Evolutionary conservation across 2,797 vertebrate genomes (phyloP).

Genomic region (Dendrocincla fuliginosa): DNA sequence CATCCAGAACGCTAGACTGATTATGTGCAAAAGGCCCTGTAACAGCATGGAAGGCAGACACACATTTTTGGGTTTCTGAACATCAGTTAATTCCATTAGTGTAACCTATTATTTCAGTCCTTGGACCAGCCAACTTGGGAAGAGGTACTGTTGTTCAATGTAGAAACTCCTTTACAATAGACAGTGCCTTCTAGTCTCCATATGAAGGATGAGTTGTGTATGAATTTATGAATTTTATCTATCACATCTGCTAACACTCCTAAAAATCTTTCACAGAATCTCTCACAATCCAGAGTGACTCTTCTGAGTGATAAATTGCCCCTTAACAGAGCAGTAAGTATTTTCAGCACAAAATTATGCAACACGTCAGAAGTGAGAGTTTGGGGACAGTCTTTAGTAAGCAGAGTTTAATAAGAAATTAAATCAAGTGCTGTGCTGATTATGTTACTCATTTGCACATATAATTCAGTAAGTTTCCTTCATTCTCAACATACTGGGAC

Average conservation of each 20-base stretch:
- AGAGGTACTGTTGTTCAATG: background rate
- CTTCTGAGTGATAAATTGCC: background rate
- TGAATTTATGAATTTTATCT: background rate
- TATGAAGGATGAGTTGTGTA: background rate
- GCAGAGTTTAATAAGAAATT: conserved; percentile 18
- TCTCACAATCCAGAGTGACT: background rate
- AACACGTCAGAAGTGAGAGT: background rate
- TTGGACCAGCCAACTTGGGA: background rate
- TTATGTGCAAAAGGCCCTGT: background rate
- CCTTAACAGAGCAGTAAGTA: background rate
- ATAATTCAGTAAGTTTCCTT: background rate
- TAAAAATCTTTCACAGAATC: background rate
- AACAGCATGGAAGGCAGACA: background rate
- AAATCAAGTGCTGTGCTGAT: background rate
- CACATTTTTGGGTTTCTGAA: background rate
- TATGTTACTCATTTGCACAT: background rate
- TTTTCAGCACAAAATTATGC: background rate
- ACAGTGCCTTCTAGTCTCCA: background rate
- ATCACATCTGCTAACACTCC: background rate
- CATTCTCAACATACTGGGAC: background rate
- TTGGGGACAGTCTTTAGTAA: background rate
- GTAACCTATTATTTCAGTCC: background rate
- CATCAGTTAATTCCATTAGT: background rate
- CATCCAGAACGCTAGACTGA: background rate
- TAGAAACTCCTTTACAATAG: background rate